Evolutionary conservation across 2,888 invertebrate species (phyloP).

Genomic region (Parapristionchus giblindavisi): DNA sequence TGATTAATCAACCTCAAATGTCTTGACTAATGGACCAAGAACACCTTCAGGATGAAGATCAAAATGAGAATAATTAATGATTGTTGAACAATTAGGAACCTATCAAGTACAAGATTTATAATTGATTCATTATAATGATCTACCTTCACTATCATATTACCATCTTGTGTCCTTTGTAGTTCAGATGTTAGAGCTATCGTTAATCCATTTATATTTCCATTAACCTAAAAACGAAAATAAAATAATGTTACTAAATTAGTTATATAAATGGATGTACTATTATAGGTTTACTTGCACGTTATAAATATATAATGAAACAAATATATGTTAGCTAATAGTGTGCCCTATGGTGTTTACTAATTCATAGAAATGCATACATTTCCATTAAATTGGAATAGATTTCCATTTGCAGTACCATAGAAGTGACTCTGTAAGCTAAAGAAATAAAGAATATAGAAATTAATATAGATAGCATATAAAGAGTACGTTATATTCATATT

Average conservation of each 20-base stretch:
- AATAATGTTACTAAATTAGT: too few species aligned
- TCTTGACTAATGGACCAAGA: constrained; percentile 61
- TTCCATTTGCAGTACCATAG: constrained; percentile 24
- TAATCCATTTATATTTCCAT: constrained; percentile 61
- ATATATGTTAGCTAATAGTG: too few species aligned
- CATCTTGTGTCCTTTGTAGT: constrained; percentile 54
- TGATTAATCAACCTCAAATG: too few species aligned
- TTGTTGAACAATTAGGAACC: constrained; percentile 62
- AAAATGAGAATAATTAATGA: constrained; percentile 61
- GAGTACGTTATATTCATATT: constrained; percentile 61
- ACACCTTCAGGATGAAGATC: constrained; percentile 62
- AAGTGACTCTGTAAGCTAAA: constrained; percentile 29
- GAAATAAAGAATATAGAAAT: neutral
- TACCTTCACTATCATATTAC: constrained; percentile 59
- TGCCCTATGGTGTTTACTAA: neutral
- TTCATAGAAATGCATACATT: neutral
- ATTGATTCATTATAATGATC: neutral
- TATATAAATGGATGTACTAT: too few species aligned
- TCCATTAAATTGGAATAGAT: constrained; percentile 53
- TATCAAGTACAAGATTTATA: neutral
- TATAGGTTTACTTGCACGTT: too few species aligned
- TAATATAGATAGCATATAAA: neutral
- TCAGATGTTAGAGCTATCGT: constrained; percentile 60
- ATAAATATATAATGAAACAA: neutral
- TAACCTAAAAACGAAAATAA: constrained; percentile 44